Conservation (phyloP, 1,140 invertebrate genomes). For the Saccostrea cuccullata region DNA sequence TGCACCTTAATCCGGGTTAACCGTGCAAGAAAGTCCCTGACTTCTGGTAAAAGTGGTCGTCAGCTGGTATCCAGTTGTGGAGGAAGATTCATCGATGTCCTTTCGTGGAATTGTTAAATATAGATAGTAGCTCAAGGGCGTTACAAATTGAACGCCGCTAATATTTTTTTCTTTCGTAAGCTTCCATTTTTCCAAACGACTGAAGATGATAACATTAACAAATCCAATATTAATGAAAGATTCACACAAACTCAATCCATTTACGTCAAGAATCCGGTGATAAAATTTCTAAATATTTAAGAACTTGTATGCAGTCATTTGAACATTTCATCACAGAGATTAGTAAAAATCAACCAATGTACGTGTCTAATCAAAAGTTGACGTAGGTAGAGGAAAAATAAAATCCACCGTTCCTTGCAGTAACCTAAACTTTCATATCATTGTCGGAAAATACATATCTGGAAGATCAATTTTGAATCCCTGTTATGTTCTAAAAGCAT, state of each 20-base stretch:
- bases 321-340: not conserved
- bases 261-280: not conserved
- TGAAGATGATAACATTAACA: not conserved
- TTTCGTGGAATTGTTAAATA: not conserved
- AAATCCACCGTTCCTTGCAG: not conserved
- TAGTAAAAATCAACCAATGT: too few relatives aligned
- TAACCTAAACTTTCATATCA: slow-evolving; percentile 11
- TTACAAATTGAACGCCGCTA: too few relatives aligned
- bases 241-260: not conserved
- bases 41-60: not conserved
- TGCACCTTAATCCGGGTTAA: not conserved
- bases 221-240: not conserved
- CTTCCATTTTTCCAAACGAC: not conserved
- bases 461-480: slow-evolving; percentile 35
- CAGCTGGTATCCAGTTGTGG: not conserved
- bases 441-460: slow-evolving; percentile 25
- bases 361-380: not conserved
- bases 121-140: not conserved
- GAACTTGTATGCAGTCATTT: not conserved
- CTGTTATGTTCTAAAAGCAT: slow-evolving; percentile 12
- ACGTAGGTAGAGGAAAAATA: not conserved
- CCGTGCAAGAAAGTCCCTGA: not conserved
- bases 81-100: not conserved
- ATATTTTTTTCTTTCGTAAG: not conserved
- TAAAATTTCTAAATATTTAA: not conserved